Conservation (phyloP, 2,888 invertebrate genomes). For the Prosopocoilus inquinatus region DNA sequence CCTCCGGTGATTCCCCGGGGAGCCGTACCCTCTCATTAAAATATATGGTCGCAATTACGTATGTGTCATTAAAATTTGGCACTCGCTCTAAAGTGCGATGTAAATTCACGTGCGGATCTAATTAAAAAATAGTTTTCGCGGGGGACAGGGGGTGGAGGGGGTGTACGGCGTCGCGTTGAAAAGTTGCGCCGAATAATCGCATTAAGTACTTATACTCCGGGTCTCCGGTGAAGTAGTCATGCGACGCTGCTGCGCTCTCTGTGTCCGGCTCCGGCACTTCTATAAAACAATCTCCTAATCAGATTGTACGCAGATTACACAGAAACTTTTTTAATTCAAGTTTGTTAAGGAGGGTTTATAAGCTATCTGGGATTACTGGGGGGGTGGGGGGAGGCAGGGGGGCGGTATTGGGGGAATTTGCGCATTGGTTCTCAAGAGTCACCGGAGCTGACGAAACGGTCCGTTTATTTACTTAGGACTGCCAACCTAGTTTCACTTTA, state of each 20-base stretch:
- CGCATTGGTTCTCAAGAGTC: neutral
- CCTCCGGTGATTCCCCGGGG: neutral
- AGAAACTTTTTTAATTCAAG: constrained; percentile 47
- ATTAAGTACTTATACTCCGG: constrained; percentile 1
- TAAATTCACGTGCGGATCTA: neutral
- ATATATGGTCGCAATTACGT: too few species aligned
- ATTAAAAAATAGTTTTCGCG: neutral
- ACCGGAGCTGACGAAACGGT: neutral
- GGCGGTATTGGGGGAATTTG: neutral
- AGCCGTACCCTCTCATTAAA: too few species aligned
- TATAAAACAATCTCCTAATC: constrained; percentile 45
- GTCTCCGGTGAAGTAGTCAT: constrained; percentile 5
- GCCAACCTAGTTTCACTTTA: too few species aligned
- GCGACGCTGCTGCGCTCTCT: neutral
- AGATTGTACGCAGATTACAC: constrained; percentile 45
- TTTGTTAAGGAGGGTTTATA: constrained; percentile 44
- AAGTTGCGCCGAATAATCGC: neutral
- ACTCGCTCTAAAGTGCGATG: neutral
- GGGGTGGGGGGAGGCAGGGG: too few species aligned
- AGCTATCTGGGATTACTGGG: constrained; percentile 31
- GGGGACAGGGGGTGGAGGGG: too few species aligned
- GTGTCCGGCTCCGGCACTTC: constrained; percentile 25
- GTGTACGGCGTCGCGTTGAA: neutral
- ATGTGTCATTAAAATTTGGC: too few species aligned
- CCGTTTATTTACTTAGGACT: too few species aligned